phyloP scores from a whole-genome alignment of 2,113 vertebrate species.

The Apistogramma diplotaenia region DNA sequence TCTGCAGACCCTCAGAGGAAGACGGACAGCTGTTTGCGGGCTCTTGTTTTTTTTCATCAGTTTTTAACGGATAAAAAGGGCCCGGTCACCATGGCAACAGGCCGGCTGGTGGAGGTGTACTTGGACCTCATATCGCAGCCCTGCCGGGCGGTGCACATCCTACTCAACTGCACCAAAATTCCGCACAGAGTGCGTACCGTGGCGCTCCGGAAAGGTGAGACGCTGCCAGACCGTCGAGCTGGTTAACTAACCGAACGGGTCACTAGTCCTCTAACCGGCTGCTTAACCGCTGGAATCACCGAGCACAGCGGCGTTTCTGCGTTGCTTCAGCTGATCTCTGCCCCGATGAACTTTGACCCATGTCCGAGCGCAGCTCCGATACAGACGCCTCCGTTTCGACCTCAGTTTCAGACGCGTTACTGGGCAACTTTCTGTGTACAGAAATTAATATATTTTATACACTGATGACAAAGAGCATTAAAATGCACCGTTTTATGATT shows the following conservation, averaged over 20 bases:
- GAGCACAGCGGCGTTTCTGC: not conserved
- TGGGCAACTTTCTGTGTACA: no score
- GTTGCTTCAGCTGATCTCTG: not conserved
- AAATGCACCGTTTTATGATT: no score
- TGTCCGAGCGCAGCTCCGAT: no score
- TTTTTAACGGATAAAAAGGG: no score
- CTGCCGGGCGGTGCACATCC: constrained; percentile 71
- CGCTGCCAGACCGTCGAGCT: not conserved
- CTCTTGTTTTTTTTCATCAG: accelerated
- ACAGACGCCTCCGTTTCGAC: no score
- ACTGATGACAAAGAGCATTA: not conserved
- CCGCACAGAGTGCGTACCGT: constrained; percentile 67
- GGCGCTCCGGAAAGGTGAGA: constrained; percentile 73
- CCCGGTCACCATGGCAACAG: not conserved
- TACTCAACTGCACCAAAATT: constrained; percentile 61
- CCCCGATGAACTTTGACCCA: constrained; percentile 26
- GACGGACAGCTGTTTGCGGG: not conserved
- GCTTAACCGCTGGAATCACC: not conserved
- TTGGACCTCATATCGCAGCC: constrained; percentile 79
- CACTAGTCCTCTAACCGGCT: not conserved
- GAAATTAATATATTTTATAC: no score
- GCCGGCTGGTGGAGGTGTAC: constrained; percentile 48
- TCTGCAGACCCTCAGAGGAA: not conserved
- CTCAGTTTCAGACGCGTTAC: accelerated
- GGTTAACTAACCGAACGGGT: not conserved